Conservation (phyloP, 2,797 vertebrate species). For the Esox lucius region DNA sequence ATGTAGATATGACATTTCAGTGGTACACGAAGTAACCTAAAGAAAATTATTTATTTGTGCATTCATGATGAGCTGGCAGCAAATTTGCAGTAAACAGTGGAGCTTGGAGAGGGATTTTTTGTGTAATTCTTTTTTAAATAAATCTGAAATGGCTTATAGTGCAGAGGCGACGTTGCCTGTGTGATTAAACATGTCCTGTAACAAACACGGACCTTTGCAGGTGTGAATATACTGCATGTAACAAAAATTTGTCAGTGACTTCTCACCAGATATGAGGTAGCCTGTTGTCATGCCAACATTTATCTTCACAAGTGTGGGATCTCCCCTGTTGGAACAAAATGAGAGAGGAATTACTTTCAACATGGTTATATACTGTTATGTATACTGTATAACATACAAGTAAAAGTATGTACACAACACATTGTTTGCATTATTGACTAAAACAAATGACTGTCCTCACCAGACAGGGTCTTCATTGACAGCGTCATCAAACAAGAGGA, state of each 20-base stretch:
- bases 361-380: no score
- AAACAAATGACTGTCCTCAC: conserved; percentile 74
- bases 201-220: not conserved
- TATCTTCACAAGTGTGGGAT: conserved; percentile 87
- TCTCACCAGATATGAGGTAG: conserved; percentile 99
- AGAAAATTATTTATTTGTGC: not conserved
- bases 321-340: conserved; percentile 81
- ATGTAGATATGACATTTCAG: no score
- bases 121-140: not conserved
- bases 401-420: not conserved
- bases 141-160: no score
- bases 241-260: not conserved
- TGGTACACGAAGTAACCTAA: no score
- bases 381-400: no score
- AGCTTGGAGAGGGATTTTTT: not conserved
- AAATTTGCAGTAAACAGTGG: no score
- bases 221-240: not conserved
- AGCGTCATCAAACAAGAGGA: conserved; percentile 87
- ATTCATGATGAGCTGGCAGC: not conserved
- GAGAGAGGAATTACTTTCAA: conserved; percentile 15
- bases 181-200: not conserved
- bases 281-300: conserved; percentile 95
- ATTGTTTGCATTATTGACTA: conserved; percentile 31
- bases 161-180: not conserved
- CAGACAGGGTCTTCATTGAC: conserved; percentile 89